These are phyloP conservation scores for Belonocnema kinseyi DNA, from an alignment of 1,140 invertebrate species.

Conservation along the genomic window DNA sequence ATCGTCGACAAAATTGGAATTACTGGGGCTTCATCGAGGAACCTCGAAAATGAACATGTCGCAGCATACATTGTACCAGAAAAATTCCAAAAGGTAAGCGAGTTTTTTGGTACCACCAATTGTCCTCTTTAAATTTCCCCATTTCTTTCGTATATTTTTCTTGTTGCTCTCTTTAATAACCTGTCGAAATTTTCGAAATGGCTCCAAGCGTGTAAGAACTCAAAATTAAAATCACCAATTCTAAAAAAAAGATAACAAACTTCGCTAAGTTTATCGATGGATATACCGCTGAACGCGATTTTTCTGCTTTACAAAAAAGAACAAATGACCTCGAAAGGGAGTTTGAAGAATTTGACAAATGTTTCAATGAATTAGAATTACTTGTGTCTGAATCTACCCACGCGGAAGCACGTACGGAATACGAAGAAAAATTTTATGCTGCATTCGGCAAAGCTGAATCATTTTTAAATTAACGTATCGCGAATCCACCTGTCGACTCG, in stretches of 20 bases:
- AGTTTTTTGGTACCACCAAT: constrained; percentile 2
- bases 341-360: not conserved
- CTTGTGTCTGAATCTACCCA: not conserved
- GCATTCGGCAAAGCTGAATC: not conserved
- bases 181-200: not conserved
- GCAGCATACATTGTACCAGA: too few relatives aligned
- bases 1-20: too few relatives aligned
- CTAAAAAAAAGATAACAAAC: too few relatives aligned
- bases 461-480: not conserved
- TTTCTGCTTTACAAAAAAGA: not conserved
- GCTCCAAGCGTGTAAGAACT: too few relatives aligned
- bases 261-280: too few relatives aligned
- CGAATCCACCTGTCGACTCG: not conserved
- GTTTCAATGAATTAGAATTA: not conserved
- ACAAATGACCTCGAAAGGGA: not conserved
- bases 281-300: not conserved
- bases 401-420: not conserved
- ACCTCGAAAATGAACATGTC: too few relatives aligned
- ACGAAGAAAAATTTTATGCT: not conserved
- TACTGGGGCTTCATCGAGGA: too few relatives aligned
- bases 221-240: not conserved
- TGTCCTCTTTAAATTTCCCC: not conserved
- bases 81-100: not conserved
- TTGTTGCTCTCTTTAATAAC: not conserved
- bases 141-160: not conserved